phyloP scores from a whole-genome alignment of 35 echinoderm and acorn worm species.

The Lytechinus variegatus region DNA sequence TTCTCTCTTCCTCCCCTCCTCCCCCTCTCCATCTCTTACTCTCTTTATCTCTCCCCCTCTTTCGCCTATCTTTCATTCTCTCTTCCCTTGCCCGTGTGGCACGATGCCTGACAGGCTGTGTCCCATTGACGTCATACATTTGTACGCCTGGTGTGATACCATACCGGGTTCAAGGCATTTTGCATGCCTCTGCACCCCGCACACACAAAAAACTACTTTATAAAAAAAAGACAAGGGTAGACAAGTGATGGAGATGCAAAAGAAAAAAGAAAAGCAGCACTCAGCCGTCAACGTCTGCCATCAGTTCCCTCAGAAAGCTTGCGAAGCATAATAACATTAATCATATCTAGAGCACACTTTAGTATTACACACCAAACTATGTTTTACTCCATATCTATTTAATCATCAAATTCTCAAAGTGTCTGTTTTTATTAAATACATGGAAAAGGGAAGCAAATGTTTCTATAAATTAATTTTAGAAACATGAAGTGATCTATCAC shows the following conservation, averaged over 20 bases:
- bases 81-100: not conserved
- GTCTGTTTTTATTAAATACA: not conserved
- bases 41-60: not conserved
- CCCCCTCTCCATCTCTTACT: not conserved
- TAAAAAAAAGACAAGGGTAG: not conserved
- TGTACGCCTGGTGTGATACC: slow-evolving; percentile 38
- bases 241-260: not conserved
- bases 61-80: not conserved
- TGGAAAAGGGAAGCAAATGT: not conserved
- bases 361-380: slow-evolving; percentile 1
- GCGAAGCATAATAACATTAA: slow-evolving; percentile 47
- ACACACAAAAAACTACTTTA: not conserved
- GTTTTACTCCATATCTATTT: slow-evolving; percentile 22
- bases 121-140: slow-evolving; percentile 48
- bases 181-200: slow-evolving; percentile 29
- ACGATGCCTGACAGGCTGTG: slow-evolving; percentile 7
- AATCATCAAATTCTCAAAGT: slow-evolving; percentile 42
- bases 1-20: not conserved
- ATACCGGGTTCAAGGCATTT: slow-evolving; percentile 46
- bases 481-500: too few relatives aligned
- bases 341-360: slow-evolving; percentile 37
- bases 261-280: slow-evolving; percentile 3
- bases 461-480: not conserved
- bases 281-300: slow-evolving; percentile 31
- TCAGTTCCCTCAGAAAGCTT: slow-evolving; percentile 39